phyloP scores from a whole-genome alignment of 92 coral and sea anemone genomes.

The Actinernus sp. region DNA sequence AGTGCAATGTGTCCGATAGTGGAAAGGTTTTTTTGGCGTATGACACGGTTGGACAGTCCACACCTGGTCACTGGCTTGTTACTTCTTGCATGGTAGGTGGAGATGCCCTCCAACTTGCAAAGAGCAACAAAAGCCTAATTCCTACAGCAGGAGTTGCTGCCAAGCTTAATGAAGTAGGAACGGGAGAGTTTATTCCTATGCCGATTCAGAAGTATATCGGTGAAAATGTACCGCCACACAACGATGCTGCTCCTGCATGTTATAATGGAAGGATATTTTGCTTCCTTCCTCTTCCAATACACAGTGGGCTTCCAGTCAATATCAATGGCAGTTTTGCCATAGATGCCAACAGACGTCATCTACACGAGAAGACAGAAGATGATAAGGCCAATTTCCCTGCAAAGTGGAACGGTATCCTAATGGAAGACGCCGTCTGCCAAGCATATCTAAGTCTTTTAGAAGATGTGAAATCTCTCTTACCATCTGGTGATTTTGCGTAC shows the following conservation, averaged over 20 bases:
- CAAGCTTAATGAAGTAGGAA: background rate
- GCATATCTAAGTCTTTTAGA: slow-evolving; percentile 66
- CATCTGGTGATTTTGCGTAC: background rate
- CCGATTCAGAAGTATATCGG: slow-evolving; percentile 8
- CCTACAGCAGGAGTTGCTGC: slow-evolving; percentile 92
- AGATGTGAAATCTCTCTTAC: slow-evolving; percentile 25
- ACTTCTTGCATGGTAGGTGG: slow-evolving; percentile 76
- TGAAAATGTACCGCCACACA: background rate
- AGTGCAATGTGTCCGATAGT: slow-evolving; percentile 12
- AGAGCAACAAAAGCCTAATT: slow-evolving; percentile 49
- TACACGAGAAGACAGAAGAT: slow-evolving; percentile 67
- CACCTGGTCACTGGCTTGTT: slow-evolving; percentile 65
- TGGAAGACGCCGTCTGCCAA: slow-evolving; percentile 37
- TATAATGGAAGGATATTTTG: slow-evolving; percentile 68
- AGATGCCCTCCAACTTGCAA: slow-evolving; percentile 40
- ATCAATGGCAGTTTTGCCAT: too few relatives aligned
- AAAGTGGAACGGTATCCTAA: slow-evolving; percentile 64
- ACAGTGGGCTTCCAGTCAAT: slow-evolving; percentile 85
- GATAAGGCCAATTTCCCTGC: slow-evolving; percentile 66
- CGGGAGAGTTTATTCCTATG: slow-evolving; percentile 9
- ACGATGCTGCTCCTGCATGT: too few relatives aligned
- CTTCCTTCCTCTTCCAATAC: slow-evolving; percentile 81
- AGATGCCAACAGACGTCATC: slow-evolving; percentile 77
- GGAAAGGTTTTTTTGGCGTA: slow-evolving; percentile 22
- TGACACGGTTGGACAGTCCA: background rate